A percentile compares a stretch with the other conserved stretches of the same genome.
These are phyloP conservation scores for Serranus cabrilla DNA, from an alignment of 2,797 vertebrate species.

Conservation along the genomic window DNA sequence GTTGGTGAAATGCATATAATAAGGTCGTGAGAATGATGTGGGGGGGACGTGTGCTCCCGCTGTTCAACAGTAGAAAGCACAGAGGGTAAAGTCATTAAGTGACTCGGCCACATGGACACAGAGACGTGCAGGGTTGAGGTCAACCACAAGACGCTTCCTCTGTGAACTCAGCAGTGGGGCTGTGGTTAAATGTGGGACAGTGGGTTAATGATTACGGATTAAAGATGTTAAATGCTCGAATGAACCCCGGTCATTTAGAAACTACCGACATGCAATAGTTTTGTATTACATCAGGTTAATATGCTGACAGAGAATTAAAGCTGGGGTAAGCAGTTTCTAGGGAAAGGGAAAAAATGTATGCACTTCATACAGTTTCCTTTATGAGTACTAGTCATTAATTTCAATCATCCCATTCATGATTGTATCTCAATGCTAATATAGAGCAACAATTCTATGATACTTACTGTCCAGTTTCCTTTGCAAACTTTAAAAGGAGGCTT, in stretches of 20 bases:
- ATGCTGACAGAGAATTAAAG: not conserved
- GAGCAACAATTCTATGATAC: no score
- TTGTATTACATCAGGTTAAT: not conserved
- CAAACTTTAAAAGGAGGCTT: no score
- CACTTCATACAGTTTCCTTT: no score
- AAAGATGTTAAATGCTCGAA: slow-evolving; percentile 30
- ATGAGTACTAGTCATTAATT: no score
- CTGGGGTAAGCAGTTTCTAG: no score
- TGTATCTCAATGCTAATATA: no score
- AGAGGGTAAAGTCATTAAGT: slow-evolving; percentile 77
- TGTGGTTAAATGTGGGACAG: slow-evolving; percentile 4
- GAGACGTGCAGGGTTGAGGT: slow-evolving; percentile 50
- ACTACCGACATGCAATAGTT: not conserved
- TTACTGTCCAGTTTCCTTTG: no score
- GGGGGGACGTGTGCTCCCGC: slow-evolving; percentile 38
- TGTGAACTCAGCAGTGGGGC: slow-evolving; percentile 14
- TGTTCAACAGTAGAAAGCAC: slow-evolving; percentile 65
- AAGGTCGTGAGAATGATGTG: slow-evolving; percentile 71
- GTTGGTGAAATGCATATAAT: slow-evolving; percentile 67
- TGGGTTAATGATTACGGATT: slow-evolving; percentile 47
- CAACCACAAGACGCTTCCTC: slow-evolving; percentile 46
- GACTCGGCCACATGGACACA: slow-evolving; percentile 25
- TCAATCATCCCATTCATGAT: no score
- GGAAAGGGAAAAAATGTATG: no score
- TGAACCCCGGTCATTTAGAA: slow-evolving; percentile 4